Conservation (phyloP, 1,140 invertebrate genomes). For the Zelostemma sp. region DNA sequence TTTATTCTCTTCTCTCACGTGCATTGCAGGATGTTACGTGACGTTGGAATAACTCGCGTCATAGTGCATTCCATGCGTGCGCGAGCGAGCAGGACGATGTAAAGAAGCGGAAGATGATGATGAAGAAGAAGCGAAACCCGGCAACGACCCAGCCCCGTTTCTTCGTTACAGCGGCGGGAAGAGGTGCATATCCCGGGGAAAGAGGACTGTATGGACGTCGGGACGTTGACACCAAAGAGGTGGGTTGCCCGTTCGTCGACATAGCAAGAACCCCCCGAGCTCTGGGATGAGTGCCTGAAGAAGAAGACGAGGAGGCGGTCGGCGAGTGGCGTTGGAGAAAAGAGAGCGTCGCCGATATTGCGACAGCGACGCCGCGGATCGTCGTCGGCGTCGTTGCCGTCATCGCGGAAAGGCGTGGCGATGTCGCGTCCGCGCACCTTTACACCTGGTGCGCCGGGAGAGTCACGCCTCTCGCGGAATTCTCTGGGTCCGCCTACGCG, state of each 20-base stretch:
- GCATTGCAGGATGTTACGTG: slow-evolving; percentile 35
- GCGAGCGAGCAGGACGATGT: slow-evolving; percentile 45
- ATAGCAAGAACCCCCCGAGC: slow-evolving; percentile 18
- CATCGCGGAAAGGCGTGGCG: slow-evolving; percentile 64
- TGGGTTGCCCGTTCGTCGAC: slow-evolving; percentile 51
- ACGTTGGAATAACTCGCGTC: slow-evolving; percentile 53
- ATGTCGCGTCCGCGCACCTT: slow-evolving; percentile 67
- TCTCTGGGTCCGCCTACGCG: slow-evolving; percentile 62
- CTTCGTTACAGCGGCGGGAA: slow-evolving; percentile 3
- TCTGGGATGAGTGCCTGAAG: slow-evolving; percentile 23
- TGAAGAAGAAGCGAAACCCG: slow-evolving; percentile 26
- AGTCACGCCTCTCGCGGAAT: slow-evolving; percentile 67
- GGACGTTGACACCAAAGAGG: slow-evolving; percentile 60
- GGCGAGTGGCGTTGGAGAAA: slow-evolving; percentile 15
- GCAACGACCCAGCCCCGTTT: not conserved
- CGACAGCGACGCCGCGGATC: slow-evolving; percentile 32
- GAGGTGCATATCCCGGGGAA: slow-evolving; percentile 21
- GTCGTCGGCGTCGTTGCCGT: slow-evolving; percentile 28
- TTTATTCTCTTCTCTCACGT: slow-evolving; percentile 32
- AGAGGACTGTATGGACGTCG: slow-evolving; percentile 39
- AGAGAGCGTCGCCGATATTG: slow-evolving; percentile 41
- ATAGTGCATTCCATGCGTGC: slow-evolving; percentile 53
- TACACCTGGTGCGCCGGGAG: slow-evolving; percentile 65
- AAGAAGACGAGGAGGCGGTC: slow-evolving; percentile 17
- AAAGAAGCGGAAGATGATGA: slow-evolving; percentile 36